Percentiles rank a stretch among this genome's conserved stretches.
These are phyloP conservation scores for Andrena fulva DNA, from an alignment of 2,888 invertebrate species.

Conservation along the genomic window DNA sequence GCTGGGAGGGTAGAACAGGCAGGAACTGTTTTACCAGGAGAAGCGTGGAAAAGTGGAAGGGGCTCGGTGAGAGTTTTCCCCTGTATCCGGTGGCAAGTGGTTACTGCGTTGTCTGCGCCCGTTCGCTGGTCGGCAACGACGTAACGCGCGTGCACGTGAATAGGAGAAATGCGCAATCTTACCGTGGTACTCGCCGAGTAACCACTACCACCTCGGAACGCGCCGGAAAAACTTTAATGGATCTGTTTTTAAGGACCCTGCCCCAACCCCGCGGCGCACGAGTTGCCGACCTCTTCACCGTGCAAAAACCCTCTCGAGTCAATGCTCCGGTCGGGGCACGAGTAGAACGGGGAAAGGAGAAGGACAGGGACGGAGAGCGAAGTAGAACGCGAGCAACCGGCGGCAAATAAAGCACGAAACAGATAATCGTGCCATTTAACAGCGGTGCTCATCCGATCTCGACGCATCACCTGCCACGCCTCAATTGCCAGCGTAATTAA, in stretches of 20 bases:
- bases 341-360: constrained; percentile 44
- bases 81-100: constrained; percentile 66
- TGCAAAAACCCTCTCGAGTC: constrained; percentile 74
- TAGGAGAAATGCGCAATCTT: constrained; percentile 68
- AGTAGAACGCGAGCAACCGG: constrained; percentile 62
- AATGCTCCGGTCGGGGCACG: constrained; percentile 65
- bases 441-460: constrained; percentile 65
- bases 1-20: not conserved
- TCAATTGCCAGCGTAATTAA: constrained; percentile 39
- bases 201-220: constrained; percentile 69
- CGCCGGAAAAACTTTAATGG: constrained; percentile 81
- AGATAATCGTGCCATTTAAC: constrained; percentile 74
- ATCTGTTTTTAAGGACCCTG: constrained; percentile 78
- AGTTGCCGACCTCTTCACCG: constrained; percentile 69
- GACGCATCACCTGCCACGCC: constrained; percentile 27
- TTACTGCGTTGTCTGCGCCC: constrained; percentile 36
- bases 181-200: constrained; percentile 59
- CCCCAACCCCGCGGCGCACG: constrained; percentile 53
- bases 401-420: constrained; percentile 68
- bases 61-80: constrained; percentile 61
- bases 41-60: constrained; percentile 41
- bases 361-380: constrained; percentile 52
- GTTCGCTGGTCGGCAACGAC: constrained; percentile 15
- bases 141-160: constrained; percentile 58
- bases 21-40: constrained; percentile 29